A percentile compares a stretch with the other conserved stretches of the same genome.
Conservation (phyloP, 2,797 vertebrate genomes). For the Poecilia picta region DNA sequence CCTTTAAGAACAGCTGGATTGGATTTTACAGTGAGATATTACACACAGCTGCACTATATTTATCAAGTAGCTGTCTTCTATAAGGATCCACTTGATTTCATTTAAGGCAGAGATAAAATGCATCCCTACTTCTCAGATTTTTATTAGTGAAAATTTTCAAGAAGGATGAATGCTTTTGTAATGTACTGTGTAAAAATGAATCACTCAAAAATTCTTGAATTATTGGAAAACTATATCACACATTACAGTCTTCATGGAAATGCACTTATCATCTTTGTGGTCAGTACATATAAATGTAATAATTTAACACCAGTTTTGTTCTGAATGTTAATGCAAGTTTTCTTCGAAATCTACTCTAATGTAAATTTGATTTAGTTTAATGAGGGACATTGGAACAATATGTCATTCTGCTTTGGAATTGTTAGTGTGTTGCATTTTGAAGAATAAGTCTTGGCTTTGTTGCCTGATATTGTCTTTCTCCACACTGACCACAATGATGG, state of each 20-base stretch:
- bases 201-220: background rate
- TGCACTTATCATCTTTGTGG: background rate
- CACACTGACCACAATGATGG: background rate
- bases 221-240: background rate
- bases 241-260: background rate
- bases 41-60: background rate
- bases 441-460: constrained; percentile 9
- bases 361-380: background rate
- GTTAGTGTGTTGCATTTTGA: background rate
- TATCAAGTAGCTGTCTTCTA: background rate
- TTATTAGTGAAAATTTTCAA: background rate
- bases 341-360: background rate
- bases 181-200: background rate
- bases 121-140: background rate
- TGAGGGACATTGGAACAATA: background rate
- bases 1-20: background rate
- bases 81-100: background rate
- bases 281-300: background rate
- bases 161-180: background rate
- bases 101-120: background rate
- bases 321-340: background rate
- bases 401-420: background rate
- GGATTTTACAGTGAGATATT: background rate
- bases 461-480: constrained; percentile 11
- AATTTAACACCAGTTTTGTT: background rate